Evolutionary conservation across 53 echinoderm and acorn worm genomes (phyloP), one percentile per base, ranked within the genome.

Genomic region (Paracentrotus lividus): DNA sequence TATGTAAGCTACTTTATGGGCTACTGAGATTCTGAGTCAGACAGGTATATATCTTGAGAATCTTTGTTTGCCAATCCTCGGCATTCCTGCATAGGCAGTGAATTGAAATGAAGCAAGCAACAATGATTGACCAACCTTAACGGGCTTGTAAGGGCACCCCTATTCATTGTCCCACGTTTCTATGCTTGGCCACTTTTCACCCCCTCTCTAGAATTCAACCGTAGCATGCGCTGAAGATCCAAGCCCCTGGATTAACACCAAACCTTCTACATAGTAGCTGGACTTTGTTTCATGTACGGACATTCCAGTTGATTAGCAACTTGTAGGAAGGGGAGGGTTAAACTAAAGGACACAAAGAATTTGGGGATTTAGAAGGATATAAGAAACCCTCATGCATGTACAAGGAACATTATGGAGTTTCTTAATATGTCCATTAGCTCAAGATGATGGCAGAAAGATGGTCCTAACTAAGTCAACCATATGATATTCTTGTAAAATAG

Each of bases 21-120:
- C 38, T 38, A 36, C 15, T 69, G 69, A 69, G 69, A 69, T 15
- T 67, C 31, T 69, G 69, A 69, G 69, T 69, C 34, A 69, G 69
- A 27, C 15, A 15, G 27, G 18, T 54, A 18, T 13, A 26, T 12
- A 27, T 69, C 69, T 69, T 69, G 36, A 8, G 34, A 69, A 69
- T 69, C 69, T 58, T 88, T 88, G 88, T 88, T 88, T 88, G 88
- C n/a, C 88, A 34, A 52, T 78, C n/a, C 24, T 42, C 88, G n/a
- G 44, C 90, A 90, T 90, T 90, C 90, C 90, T 90, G 90, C 90
- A 90, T 90, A 53, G 67, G 43, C 90, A 36, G 10, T 90, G 67
- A 90, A 90, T 69, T 49, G 40, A 90, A 90, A 68, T 90, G 90
- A 72, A 72, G 10, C 27, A 52, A 44, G 72, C 27, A 52, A 90